A percentile compares a stretch with the other conserved stretches of the same genome.
These are phyloP conservation scores for Lucilia sericata DNA, from an alignment of 1,140 invertebrate species.

Conservation along the genomic window DNA sequence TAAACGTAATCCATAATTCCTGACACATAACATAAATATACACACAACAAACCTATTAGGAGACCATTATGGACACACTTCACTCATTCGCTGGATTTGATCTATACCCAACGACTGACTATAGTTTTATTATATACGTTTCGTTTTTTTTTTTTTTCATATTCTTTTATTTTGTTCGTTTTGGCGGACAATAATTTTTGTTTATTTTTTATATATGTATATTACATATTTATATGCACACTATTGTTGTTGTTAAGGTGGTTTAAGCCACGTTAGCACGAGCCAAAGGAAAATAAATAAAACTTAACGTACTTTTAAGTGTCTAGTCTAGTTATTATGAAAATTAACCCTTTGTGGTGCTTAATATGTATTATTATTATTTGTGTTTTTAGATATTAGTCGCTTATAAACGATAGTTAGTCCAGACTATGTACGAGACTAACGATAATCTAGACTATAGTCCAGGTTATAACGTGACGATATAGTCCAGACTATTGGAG, in stretches of 20 bases:
- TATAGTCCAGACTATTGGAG: too few relatives aligned
- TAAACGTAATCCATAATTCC: slow-evolving; percentile 34
- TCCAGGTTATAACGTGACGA: too few relatives aligned
- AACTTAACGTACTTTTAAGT: slow-evolving; percentile 1
- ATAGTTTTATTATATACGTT: background rate
- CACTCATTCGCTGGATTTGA: background rate
- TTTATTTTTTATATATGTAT: background rate
- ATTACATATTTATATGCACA: background rate
- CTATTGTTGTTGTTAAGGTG: slow-evolving; percentile 3
- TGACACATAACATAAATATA: slow-evolving; percentile 38
- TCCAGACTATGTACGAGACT: too few relatives aligned
- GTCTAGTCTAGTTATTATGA: slow-evolving; percentile 2
- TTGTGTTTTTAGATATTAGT: too few relatives aligned
- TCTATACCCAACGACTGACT: background rate
- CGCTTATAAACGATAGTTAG: too few relatives aligned
- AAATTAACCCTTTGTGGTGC: background rate
- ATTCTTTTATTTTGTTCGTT: background rate
- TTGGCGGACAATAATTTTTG: slow-evolving; percentile 6
- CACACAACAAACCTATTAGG: background rate
- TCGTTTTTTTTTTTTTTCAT: background rate
- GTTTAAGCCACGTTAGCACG: slow-evolving; percentile 38
- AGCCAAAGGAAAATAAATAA: slow-evolving; percentile 17
- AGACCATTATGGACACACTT: slow-evolving; percentile 34
- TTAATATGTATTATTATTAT: too few relatives aligned
- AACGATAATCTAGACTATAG: too few relatives aligned